phyloP scores from a whole-genome alignment of 2,113 vertebrate species.

The Poecile atricapillus region DNA sequence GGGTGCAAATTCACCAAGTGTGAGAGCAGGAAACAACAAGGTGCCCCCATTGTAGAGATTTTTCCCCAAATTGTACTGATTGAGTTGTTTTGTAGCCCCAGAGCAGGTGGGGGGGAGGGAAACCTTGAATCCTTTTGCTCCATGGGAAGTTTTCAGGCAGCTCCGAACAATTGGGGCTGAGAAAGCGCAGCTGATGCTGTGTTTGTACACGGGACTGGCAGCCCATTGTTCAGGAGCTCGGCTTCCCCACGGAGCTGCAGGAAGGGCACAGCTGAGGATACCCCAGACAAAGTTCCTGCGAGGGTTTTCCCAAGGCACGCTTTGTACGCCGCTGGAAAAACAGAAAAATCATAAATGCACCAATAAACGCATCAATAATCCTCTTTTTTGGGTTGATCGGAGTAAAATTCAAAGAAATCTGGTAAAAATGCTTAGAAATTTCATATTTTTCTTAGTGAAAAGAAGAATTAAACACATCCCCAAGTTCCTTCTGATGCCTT shows the following conservation, averaged over 20 bases:
- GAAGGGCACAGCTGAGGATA: slow-evolving; percentile 70
- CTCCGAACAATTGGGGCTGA: slow-evolving; percentile 3
- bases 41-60: background rate
- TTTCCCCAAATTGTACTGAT: background rate
- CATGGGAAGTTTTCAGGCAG: slow-evolving; percentile 36
- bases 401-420: background rate
- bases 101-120: background rate
- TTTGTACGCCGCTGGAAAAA: background rate
- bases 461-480: background rate
- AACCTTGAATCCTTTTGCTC: background rate
- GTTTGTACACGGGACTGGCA: background rate
- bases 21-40: slow-evolving; percentile 10
- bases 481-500: background rate
- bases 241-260: slow-evolving; percentile 62
- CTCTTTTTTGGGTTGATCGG: background rate
- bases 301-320: slow-evolving; percentile 14
- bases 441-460: fast-evolving
- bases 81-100: background rate
- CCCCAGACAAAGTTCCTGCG: slow-evolving; percentile 32
- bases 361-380: fast-evolving
- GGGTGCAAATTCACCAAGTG: background rate
- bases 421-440: background rate
- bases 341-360: background rate
- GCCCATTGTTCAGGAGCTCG: slow-evolving; percentile 67
- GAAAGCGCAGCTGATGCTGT: background rate